These are phyloP conservation scores for Lepilemur ruficaudatus DNA, from an alignment of 2,797 vertebrate species.

Conservation along the genomic window DNA sequence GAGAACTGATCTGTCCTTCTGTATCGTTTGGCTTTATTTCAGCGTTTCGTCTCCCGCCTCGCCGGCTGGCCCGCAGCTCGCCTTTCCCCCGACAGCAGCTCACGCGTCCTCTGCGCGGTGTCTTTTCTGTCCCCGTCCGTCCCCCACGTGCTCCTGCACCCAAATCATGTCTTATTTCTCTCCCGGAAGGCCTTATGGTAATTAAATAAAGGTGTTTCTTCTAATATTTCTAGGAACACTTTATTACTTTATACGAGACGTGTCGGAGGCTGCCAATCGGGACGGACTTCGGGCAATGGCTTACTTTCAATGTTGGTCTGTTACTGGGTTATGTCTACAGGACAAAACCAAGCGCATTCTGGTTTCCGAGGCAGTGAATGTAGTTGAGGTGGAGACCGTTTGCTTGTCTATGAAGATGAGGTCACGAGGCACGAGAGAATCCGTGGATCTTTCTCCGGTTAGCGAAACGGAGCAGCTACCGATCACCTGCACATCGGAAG, in stretches of 20 bases:
- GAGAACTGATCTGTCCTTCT: neutral
- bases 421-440: neutral
- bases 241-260: conserved; percentile 69
- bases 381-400: neutral
- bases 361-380: neutral
- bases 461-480: neutral
- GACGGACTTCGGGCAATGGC: conserved; percentile 58
- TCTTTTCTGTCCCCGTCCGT: neutral
- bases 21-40: conserved; percentile 1
- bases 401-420: neutral
- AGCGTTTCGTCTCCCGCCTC: neutral
- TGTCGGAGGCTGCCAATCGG: conserved; percentile 58
- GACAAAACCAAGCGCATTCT: conserved; percentile 34
- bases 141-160: neutral
- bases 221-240: conserved; percentile 78
- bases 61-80: neutral
- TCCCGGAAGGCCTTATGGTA: conserved; percentile 68
- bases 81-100: neutral
- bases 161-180: conserved; percentile 74
- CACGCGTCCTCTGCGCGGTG: conserved; percentile 30
- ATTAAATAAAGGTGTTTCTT: conserved; percentile 76
- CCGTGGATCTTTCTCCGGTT: neutral
- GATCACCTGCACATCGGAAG: fast-evolving
- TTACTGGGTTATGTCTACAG: conserved; percentile 54
- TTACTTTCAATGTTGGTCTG: conserved; percentile 56